Evolutionary conservation across 2,888 invertebrate genomes (phyloP).

Genomic region (Microchrysa polita): DNA sequence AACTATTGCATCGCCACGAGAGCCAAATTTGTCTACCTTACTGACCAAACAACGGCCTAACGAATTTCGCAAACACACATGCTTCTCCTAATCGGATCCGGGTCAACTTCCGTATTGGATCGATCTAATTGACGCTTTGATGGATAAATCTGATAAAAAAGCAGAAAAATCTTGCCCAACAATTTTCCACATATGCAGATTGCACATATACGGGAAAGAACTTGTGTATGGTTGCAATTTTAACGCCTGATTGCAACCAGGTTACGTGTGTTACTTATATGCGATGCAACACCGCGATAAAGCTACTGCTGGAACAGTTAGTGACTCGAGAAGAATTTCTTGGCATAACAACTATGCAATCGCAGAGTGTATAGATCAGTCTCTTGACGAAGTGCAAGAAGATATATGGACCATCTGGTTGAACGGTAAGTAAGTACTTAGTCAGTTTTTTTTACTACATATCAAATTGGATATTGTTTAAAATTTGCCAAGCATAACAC

Average conservation of each 20-base stretch:
- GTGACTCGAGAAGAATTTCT: background rate
- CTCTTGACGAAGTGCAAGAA: background rate
- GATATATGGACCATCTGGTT: constrained; percentile 1
- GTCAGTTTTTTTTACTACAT: background rate
- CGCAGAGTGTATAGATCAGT: background rate
- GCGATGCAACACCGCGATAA: background rate
- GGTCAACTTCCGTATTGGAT: constrained; percentile 18
- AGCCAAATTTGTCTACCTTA: too few relatives aligned
- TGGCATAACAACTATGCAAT: background rate
- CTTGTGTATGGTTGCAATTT: background rate
- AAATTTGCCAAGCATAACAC: constrained; percentile 3
- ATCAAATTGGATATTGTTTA: background rate
- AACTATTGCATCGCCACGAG: too few relatives aligned
- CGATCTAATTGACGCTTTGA: constrained; percentile 8
- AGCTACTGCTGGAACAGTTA: background rate
- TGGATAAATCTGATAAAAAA: too few relatives aligned
- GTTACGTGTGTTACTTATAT: background rate
- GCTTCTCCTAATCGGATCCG: constrained; percentile 2
- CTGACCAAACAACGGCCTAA: too few relatives aligned
- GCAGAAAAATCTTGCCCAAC: constrained; percentile 23
- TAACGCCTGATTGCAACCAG: background rate
- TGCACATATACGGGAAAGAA: background rate
- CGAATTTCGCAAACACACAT: background rate
- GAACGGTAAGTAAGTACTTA: background rate
- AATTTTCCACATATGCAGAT: constrained; percentile 32